Conservation (phyloP, 2,888 invertebrate genomes). For the Galerucella pusilla region DNA sequence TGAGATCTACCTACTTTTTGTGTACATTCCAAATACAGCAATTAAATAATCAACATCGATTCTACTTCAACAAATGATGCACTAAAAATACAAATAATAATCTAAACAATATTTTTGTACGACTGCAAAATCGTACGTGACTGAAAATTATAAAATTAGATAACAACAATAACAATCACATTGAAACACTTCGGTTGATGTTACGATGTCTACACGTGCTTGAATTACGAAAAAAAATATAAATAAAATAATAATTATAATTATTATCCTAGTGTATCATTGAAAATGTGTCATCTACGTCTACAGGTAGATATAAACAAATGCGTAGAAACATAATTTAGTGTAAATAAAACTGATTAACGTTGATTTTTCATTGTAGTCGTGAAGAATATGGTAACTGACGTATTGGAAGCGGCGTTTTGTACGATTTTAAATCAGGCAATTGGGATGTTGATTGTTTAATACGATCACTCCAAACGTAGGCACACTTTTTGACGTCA, state of each 20-base stretch:
- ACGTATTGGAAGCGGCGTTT: no score
- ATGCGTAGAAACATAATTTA: background rate
- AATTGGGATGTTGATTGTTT: no score
- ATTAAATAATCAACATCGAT: no score
- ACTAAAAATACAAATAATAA: background rate
- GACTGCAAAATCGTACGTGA: background rate
- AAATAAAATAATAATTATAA: background rate
- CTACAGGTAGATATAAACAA: background rate
- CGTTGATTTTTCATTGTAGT: no score
- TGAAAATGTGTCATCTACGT: background rate
- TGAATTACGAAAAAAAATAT: background rate
- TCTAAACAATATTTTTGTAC: background rate
- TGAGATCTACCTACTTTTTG: no score
- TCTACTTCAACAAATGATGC: background rate
- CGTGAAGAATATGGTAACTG: no score
- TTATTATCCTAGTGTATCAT: background rate
- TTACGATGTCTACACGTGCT: conserved; percentile 1
- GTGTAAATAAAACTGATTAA: background rate
- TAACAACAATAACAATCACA: background rate
- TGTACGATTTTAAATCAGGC: no score
- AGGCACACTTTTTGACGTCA: no score
- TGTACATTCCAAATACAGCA: no score
- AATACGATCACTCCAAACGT: no score
- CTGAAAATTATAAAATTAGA: background rate
- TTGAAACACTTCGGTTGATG: background rate